Evolutionary conservation across 37 sponge, comb jelly and placozoan species (phyloP), one percentile per base, ranked within the genome.

Genomic region (Axinella damicornis): DNA sequence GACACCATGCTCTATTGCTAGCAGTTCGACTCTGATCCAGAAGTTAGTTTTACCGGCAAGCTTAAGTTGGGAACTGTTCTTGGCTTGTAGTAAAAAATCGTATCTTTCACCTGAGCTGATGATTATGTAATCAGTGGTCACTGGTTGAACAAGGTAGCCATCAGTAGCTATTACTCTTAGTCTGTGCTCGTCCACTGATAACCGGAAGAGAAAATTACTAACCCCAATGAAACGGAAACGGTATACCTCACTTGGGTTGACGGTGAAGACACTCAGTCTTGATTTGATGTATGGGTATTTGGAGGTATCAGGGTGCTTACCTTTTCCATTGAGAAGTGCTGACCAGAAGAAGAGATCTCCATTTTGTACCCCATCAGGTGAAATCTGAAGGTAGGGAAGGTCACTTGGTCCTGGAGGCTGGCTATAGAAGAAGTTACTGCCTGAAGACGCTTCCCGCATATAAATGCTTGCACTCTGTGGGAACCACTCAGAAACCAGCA

Each of bases 181-280:
- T 57, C 27, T 28, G 71, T 91, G 92, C 15, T 77, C 83, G 34
- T 81, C 78, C 33, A 91, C 82, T 20, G 92, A 91, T 46, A 91
- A 74, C 16, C 83, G 70, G 25, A 76, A 91, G 34, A 69, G 56
- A 77, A 65, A 86, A 71, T 52, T 53, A 46, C 77, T 80, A 25
- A 83, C 83, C 34, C 92, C 92, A 64, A 91, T 65, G 15, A 91
- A 11, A 18, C 87, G 83, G 77, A 91, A 91, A 46, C 92, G 60
- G 69, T 91, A 86, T 5, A 32, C 41, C 14, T 68, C 31, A 33
- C 63, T 57, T 14, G 25, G 19, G 16, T 31, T 21, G 25, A 91
- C 87, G 16, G 53, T 57, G 65, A 91, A 86, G 12, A 81, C 36
- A 5, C 52, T 69, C 24, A 82, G 16, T 34, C 61, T 36, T 20